Percentiles rank a stretch among this genome's conserved stretches.
phyloP scores from a whole-genome alignment of 2,888 invertebrate genomes.

The Dyspetes luteomarginatus region DNA sequence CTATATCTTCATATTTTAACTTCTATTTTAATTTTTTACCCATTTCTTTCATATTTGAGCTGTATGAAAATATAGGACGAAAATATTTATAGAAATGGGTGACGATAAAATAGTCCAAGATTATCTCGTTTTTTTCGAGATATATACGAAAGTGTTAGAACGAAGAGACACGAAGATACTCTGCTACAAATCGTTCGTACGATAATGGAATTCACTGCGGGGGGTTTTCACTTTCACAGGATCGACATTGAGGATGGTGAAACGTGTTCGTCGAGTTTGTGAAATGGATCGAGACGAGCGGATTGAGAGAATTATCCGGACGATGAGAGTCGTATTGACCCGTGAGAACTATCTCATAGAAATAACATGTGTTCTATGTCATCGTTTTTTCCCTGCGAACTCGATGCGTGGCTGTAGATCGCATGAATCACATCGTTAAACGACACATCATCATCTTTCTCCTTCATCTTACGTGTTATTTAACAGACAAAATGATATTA shows the following conservation, averaged over 20 bases:
- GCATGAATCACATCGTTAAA: conserved; percentile 70
- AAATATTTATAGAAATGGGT: not conserved
- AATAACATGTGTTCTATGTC: conserved; percentile 74
- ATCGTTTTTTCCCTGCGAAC: conserved; percentile 18
- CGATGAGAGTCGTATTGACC: conserved; percentile 49
- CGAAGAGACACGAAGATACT: conserved; percentile 12
- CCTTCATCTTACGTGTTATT: not conserved
- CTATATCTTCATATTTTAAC: too few species aligned
- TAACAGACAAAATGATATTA: not conserved
- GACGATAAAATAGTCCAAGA: conserved; percentile 3
- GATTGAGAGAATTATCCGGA: conserved; percentile 47
- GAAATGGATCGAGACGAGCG: conserved; percentile 52
- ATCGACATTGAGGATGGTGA: conserved; percentile 70
- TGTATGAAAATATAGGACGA: not conserved
- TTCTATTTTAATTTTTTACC: not conserved
- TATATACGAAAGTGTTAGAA: not conserved
- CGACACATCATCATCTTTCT: conserved; percentile 13
- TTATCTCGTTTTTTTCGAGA: conserved; percentile 13
- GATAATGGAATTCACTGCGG: conserved; percentile 82
- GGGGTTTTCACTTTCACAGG: conserved; percentile 68
- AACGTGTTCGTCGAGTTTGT: conserved; percentile 70
- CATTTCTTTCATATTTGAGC: conserved; percentile 1
- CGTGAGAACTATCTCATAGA: conserved; percentile 80
- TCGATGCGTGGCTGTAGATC: conserved; percentile 25
- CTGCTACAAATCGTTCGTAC: conserved; percentile 75